Conservation (phyloP, 1,140 invertebrate species). For the Papilio aristodemus region DNA sequence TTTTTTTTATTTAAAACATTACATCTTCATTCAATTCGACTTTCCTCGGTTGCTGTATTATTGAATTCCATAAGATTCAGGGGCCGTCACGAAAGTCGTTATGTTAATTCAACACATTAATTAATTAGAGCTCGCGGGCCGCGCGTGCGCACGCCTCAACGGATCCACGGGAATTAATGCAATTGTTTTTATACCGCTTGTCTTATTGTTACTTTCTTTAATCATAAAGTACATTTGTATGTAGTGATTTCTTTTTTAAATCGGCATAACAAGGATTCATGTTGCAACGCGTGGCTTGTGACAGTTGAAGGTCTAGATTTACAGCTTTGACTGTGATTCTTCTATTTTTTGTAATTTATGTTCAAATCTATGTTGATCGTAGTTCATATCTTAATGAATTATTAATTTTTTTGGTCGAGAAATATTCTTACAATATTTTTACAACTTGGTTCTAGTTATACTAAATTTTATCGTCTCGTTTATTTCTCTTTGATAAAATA, state of each 20-base stretch:
- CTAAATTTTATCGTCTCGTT: background rate
- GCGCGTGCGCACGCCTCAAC: slow-evolving; percentile 4
- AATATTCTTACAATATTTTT: background rate
- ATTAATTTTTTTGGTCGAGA: background rate
- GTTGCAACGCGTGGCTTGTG: no score
- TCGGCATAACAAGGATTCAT: no score
- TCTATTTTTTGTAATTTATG: no score
- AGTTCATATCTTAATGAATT: background rate
- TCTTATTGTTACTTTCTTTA: slow-evolving; percentile 23
- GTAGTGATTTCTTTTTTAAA: background rate
- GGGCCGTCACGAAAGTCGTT: background rate
- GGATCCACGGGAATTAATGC: background rate
- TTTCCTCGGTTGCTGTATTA: background rate
- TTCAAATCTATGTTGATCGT: no score
- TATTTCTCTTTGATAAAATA: background rate
- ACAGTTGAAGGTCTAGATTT: no score
- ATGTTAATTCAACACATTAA: slow-evolving; percentile 21
- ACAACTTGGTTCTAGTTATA: background rate
- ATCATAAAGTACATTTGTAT: background rate
- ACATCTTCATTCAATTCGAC: background rate
- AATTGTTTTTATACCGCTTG: slow-evolving; percentile 15
- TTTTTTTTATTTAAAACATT: background rate
- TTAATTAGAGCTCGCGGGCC: slow-evolving; percentile 8
- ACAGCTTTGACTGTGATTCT: no score
- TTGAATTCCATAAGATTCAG: slow-evolving; percentile 23